A percentile compares a stretch with the other conserved stretches of the same genome.
These are phyloP conservation scores for Morelia viridis DNA, from an alignment of 2,797 vertebrate genomes.

Conservation along the genomic window DNA sequence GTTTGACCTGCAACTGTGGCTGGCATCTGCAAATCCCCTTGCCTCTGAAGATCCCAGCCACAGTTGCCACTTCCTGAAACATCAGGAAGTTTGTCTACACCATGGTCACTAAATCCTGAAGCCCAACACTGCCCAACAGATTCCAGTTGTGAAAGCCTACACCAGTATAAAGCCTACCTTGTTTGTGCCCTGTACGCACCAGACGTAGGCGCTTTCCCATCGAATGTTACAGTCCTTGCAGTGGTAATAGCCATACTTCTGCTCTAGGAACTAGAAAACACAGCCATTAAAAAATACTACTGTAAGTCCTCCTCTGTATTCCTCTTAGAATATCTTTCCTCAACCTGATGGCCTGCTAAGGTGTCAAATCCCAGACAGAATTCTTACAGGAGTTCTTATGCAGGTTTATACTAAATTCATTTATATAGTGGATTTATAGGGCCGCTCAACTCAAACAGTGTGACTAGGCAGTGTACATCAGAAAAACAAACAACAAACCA, in stretches of 20 bases:
- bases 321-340: not conserved
- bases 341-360: not conserved
- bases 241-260: slow-evolving; percentile 98
- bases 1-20: not conserved
- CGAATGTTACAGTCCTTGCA: slow-evolving; percentile 94
- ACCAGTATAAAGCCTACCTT: slow-evolving; percentile 78
- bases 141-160: slow-evolving; percentile 66
- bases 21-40: not conserved
- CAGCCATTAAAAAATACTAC: not conserved
- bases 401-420: not conserved
- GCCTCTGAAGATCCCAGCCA: not conserved
- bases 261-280: slow-evolving; percentile 87
- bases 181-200: slow-evolving; percentile 96
- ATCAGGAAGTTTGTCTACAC: not conserved
- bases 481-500: not conserved
- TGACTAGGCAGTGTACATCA: not conserved
- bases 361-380: not conserved
- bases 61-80: not conserved
- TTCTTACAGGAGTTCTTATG: not conserved
- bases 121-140: not conserved
- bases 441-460: not conserved
- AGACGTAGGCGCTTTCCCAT: slow-evolving; percentile 98
- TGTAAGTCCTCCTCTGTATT: not conserved
- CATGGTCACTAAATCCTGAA: not conserved
- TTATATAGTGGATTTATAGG: not conserved